Conservation (phyloP, 2,888 invertebrate species). For the Andrena minutula region DNA sequence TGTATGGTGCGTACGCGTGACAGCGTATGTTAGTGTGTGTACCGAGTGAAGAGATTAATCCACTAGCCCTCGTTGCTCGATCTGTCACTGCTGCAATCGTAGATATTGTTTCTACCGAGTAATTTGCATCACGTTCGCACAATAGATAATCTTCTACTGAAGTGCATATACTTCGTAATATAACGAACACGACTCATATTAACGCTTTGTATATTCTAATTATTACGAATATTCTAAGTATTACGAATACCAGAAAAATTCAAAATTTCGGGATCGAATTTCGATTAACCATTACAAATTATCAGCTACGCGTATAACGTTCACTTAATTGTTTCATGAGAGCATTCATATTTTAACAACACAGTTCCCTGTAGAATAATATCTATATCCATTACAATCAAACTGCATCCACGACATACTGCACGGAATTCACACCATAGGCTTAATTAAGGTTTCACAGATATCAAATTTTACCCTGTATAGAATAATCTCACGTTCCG, state of each 20-base stretch:
- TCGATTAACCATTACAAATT: too few species aligned
- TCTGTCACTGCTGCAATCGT: slow-evolving; percentile 47
- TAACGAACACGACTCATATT: not conserved
- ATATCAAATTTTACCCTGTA: not conserved
- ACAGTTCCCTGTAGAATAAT: too few species aligned
- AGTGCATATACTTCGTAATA: not conserved
- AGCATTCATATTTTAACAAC: too few species aligned
- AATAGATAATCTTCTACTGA: slow-evolving; percentile 15
- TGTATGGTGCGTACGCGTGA: slow-evolving; percentile 15
- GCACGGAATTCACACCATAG: too few species aligned
- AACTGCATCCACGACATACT: too few species aligned
- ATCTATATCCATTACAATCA: too few species aligned
- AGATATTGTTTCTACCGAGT: slow-evolving; percentile 56
- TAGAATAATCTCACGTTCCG: not conserved
- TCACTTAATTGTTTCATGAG: too few species aligned
- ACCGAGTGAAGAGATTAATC: slow-evolving; percentile 63
- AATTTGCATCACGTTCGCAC: slow-evolving; percentile 39
- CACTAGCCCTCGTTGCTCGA: slow-evolving; percentile 40
- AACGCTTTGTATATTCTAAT: too few species aligned
- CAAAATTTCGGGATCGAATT: too few species aligned
- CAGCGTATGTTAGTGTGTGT: slow-evolving; percentile 36
- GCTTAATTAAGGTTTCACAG: not conserved
- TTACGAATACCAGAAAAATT: too few species aligned
- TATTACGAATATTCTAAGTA: too few species aligned
- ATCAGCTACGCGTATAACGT: too few species aligned